Conservation (phyloP, 2,888 invertebrate species). For the Choreutis nemorana region DNA sequence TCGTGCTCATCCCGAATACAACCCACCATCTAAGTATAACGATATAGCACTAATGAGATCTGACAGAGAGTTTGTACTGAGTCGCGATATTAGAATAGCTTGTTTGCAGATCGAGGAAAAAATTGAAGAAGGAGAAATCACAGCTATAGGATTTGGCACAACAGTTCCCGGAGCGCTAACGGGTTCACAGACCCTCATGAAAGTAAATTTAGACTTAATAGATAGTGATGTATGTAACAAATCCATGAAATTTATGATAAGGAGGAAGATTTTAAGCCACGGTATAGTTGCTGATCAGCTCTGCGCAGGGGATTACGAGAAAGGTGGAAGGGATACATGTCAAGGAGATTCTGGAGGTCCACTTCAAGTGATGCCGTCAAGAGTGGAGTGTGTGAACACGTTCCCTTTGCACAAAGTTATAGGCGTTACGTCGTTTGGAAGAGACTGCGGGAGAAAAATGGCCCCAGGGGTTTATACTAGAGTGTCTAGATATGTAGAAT, state of each 20-base stretch:
- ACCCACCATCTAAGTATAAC: conserved; percentile 63
- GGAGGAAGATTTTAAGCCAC: conserved; percentile 28
- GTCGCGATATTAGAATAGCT: conserved; percentile 66
- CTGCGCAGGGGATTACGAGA: conserved; percentile 52
- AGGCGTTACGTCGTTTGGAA: conserved; percentile 62
- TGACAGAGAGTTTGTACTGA: conserved; percentile 48
- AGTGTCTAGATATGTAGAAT: conserved; percentile 47
- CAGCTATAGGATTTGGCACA: conserved; percentile 72
- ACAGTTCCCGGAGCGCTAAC: conserved; percentile 40
- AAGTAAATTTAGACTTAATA: conserved; percentile 47
- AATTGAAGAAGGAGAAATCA: conserved; percentile 31
- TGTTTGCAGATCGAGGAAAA: conserved; percentile 54
- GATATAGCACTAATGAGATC: conserved; percentile 73
- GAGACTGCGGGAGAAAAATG: conserved; percentile 57
- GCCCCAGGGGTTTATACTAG: conserved; percentile 61
- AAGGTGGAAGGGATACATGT: conserved; percentile 55
- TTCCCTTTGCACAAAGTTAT: conserved; percentile 53
- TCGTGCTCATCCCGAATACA: conserved; percentile 64
- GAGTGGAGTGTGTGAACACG: conserved; percentile 35
- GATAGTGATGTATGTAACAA: conserved; percentile 33
- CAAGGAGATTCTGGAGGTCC: conserved; percentile 62
- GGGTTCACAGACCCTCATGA: conserved; percentile 56
- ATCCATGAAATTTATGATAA: conserved; percentile 44
- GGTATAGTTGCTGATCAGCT: conserved; percentile 44
- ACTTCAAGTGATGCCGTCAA: conserved; percentile 40